phyloP scores from a whole-genome alignment of 2,888 invertebrate genomes.

The Leucoptera coffeella region DNA sequence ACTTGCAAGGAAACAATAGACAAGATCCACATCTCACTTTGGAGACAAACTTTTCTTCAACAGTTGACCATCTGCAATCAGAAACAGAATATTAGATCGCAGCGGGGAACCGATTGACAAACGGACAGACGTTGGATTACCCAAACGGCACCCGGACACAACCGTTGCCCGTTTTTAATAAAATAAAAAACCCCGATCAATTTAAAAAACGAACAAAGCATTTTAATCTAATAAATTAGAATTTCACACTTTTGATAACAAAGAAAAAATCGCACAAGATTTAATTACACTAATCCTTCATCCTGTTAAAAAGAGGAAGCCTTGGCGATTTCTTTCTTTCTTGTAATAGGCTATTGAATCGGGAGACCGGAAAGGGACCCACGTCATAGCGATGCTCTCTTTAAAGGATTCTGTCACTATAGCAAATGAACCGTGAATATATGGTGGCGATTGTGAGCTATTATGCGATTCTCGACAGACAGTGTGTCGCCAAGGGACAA shows the following conservation, averaged over 20 bases:
- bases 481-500: conserved; percentile 35
- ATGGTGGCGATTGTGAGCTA: conserved; percentile 6
- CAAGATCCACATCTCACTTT: no score
- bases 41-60: no score
- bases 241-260: neutral
- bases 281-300: neutral
- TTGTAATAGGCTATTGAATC: conserved; percentile 41
- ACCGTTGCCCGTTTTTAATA: no score
- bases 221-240: neutral
- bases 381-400: conserved; percentile 27
- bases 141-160: no score
- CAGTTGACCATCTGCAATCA: no score
- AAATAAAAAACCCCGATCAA: no score
- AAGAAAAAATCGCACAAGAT: neutral
- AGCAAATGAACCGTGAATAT: conserved; percentile 25
- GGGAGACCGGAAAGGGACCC: conserved; percentile 39
- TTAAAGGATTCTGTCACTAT: conserved; percentile 40
- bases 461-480: conserved; percentile 24
- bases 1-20: no score
- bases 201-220: no score
- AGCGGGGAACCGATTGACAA: no score
- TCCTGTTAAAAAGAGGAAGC: neutral
- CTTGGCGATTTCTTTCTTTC: conserved; percentile 20
- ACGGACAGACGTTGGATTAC: no score
- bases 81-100: no score